Base-by-base conservation (phyloP, 2,113 vertebrate species). In the Pipra filicauda region DNA sequence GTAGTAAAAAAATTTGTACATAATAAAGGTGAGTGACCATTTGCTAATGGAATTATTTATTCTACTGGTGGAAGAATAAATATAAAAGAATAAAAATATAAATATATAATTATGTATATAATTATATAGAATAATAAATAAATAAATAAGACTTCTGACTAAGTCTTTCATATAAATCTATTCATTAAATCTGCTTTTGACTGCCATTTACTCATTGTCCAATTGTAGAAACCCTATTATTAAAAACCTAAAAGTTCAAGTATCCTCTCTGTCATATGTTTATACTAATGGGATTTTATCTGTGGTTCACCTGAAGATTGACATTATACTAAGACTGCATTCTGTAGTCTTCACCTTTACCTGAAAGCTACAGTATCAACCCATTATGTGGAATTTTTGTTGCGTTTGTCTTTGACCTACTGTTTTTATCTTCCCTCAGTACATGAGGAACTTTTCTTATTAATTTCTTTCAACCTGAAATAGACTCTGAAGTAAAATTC, bases 21-120 rank as follows among this genome's bases (percentile, higher is more conserved):
- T 72, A 85, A 80, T 43, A 88, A 88, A 77, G 1, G 0, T 48
- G 23, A 95, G 15, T 51, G 46, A 83, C 23, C 5, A 62, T 64
- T 95, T 90, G 37, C 21, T 93, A 85, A 77, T 85, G n/a, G 39
- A 76, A 51, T 88, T 82, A 88, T 80, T 77, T 77, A 31, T 83
- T 79, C 49, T 75, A 33, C 15, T 74, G 35, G 8, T 73, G 26
- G 54, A 94, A 77, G 13, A 86, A 77, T 80, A 49, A 49, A 49
- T 26, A 51, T 49, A 49, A 49, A 49, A 49, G 23, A 26, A 49
- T 49, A 51, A 51, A 51, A 14, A 49, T 49, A 24, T 24, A 49
- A 49, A 24, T 49, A 49, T 51, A 51, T 51, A 51, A 49, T 49
- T 24, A 26, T 26, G 26, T 46, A 46, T 49, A 49, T 26, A 49